These are phyloP conservation scores for Dynastes hyllus DNA, from an alignment of 2,888 invertebrate genomes.

Conservation along the genomic window DNA sequence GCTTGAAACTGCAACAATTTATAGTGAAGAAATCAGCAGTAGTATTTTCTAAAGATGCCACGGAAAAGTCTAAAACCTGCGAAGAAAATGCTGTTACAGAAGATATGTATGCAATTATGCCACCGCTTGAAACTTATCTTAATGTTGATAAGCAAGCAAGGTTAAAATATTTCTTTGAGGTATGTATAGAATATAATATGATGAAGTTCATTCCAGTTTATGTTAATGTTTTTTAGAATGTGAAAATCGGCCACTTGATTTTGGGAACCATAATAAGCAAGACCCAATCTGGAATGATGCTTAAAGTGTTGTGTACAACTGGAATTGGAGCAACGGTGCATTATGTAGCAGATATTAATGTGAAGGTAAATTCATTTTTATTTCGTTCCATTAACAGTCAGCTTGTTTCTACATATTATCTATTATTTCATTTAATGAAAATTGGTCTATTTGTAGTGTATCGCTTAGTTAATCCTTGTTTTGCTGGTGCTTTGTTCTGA, in stretches of 20 bases:
- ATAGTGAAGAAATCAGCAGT: conserved; percentile 88
- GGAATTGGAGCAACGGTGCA: conserved; percentile 83
- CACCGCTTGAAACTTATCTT: conserved; percentile 90
- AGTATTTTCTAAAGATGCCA: conserved; percentile 78
- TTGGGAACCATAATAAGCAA: conserved; percentile 86
- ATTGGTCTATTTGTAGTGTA: too few relatives aligned
- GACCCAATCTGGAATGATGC: conserved; percentile 81
- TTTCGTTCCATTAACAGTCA: background rate
- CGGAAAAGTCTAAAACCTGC: conserved; percentile 72
- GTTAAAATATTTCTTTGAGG: conserved; percentile 87
- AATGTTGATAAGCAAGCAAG: conserved; percentile 85
- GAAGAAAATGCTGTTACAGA: conserved; percentile 73
- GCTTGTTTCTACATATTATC: too few relatives aligned
- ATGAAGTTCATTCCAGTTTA: conserved; percentile 20
- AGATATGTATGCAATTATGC: conserved; percentile 86
- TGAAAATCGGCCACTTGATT: conserved; percentile 85
- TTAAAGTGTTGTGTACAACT: conserved; percentile 90
- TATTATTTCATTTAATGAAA: too few relatives aligned
- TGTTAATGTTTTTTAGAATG: conserved; percentile 71
- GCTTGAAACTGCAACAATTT: conserved; percentile 90
- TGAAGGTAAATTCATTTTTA: conserved; percentile 78
- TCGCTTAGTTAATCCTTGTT: too few relatives aligned
- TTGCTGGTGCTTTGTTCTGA: too few relatives aligned
- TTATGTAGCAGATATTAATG: conserved; percentile 89
- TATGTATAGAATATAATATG: conserved; percentile 67